Conservation (phyloP, 2,888 invertebrate species). For the Imbricaverruca yamaguchii region DNA sequence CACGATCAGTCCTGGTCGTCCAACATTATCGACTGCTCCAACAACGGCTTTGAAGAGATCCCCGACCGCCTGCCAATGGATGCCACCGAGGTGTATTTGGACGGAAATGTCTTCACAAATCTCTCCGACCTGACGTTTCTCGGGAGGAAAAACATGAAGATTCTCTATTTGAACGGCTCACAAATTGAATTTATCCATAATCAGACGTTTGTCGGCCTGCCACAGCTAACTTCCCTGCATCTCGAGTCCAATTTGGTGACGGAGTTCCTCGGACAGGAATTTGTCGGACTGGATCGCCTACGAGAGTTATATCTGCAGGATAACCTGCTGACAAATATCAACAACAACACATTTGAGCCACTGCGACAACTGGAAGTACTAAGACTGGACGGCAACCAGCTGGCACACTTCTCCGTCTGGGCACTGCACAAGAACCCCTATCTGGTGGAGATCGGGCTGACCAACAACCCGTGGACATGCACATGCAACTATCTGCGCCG, state of each 20-base stretch:
- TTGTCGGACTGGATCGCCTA: slow-evolving; percentile 65
- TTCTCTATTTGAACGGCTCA: slow-evolving; percentile 67
- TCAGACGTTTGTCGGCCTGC: slow-evolving; percentile 74
- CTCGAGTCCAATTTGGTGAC: slow-evolving; percentile 65
- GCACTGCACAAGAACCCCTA: slow-evolving; percentile 48
- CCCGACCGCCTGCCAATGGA: slow-evolving; percentile 84
- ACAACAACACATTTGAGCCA: slow-evolving; percentile 61
- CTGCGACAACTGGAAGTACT: slow-evolving; percentile 58
- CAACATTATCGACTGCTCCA: slow-evolving; percentile 76
- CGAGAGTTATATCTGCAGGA: slow-evolving; percentile 64
- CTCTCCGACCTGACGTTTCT: slow-evolving; percentile 77
- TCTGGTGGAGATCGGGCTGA: slow-evolving; percentile 58
- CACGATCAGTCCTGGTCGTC: slow-evolving; percentile 80
- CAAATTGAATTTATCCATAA: slow-evolving; percentile 71
- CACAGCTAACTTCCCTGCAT: slow-evolving; percentile 64
- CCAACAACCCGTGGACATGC: slow-evolving; percentile 82
- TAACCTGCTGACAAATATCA: slow-evolving; percentile 60
- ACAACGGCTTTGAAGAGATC: slow-evolving; percentile 44
- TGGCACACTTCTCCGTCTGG: slow-evolving; percentile 63
- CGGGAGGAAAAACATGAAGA: slow-evolving; percentile 67
- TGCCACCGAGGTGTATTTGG: slow-evolving; percentile 76
- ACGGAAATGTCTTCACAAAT: slow-evolving; percentile 69
- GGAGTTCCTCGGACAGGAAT: slow-evolving; percentile 66
- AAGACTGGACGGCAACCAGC: slow-evolving; percentile 61
- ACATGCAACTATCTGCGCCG: slow-evolving; percentile 82